Conservation (phyloP, 2,113 vertebrate genomes). For the Laticauda laticaudata region DNA sequence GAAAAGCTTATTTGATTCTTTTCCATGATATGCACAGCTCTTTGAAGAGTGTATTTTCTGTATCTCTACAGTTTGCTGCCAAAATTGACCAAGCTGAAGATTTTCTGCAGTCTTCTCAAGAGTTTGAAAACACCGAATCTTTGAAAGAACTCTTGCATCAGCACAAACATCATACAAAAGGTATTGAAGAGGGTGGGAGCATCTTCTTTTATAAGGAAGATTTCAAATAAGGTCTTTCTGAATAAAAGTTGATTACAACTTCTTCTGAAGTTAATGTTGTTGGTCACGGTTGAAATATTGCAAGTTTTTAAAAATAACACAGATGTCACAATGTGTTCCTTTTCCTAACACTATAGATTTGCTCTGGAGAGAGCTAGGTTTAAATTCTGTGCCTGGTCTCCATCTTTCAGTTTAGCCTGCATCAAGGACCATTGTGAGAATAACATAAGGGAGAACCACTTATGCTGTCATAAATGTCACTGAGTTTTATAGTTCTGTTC, state of each 20-base stretch:
- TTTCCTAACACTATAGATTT: background rate
- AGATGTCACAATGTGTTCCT: background rate
- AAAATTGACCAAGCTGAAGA: conserved; percentile 83
- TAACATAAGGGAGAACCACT: background rate
- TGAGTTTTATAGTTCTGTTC: background rate
- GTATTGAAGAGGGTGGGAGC: conserved; percentile 57
- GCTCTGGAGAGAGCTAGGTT: background rate
- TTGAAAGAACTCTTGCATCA: conserved; percentile 70
- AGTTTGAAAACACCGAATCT: conserved; percentile 64
- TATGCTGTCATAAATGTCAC: background rate
- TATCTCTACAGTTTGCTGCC: conserved; percentile 76
- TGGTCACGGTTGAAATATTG: background rate
- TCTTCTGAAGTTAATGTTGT: background rate
- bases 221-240: background rate
- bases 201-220: background rate
- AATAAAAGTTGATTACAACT: background rate
- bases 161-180: conserved; percentile 78
- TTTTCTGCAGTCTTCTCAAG: conserved; percentile 69
- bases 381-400: background rate
- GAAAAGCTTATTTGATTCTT: background rate
- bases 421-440: background rate
- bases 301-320: background rate
- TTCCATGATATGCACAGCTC: background rate
- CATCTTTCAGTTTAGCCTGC: background rate
- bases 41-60: background rate